phyloP scores from a whole-genome alignment of 2,797 vertebrate species.

The Meda fulgida region DNA sequence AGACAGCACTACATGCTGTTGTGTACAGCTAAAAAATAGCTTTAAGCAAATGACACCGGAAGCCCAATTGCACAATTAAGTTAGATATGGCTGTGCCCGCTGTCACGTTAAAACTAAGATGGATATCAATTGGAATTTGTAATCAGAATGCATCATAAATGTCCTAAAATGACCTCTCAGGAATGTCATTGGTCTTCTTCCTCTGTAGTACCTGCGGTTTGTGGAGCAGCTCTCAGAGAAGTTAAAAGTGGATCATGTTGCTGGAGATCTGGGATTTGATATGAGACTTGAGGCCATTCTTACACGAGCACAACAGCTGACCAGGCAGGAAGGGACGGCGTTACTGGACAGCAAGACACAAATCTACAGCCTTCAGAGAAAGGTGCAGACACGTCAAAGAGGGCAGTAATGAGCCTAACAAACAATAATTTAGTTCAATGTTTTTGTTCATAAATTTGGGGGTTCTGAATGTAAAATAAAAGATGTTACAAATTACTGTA shows the following conservation, averaged over 20 bases:
- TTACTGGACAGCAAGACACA: slow-evolving; percentile 86
- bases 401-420: neutral
- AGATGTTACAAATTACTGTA: neutral
- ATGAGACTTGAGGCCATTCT: slow-evolving; percentile 85
- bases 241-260: slow-evolving; percentile 83
- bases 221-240: slow-evolving; percentile 86
- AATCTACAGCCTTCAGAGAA: slow-evolving; percentile 83
- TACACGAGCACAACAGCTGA: slow-evolving; percentile 84
- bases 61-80: neutral
- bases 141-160: neutral
- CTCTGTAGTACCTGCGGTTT: slow-evolving; percentile 85
- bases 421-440: neutral
- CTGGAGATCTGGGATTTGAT: slow-evolving; percentile 86
- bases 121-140: neutral
- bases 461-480: neutral
- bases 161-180: neutral
- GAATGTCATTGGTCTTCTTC: neutral
- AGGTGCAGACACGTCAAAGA: slow-evolving; percentile 68
- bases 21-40: neutral
- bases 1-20: neutral
- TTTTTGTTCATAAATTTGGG: neutral
- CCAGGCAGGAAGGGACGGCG: slow-evolving; percentile 82
- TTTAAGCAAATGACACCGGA: neutral
- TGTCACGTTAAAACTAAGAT: neutral
- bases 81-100: neutral